Evolutionary conservation across 1,140 invertebrate species (phyloP).

Genomic region (Pygmarrhopalites habei): DNA sequence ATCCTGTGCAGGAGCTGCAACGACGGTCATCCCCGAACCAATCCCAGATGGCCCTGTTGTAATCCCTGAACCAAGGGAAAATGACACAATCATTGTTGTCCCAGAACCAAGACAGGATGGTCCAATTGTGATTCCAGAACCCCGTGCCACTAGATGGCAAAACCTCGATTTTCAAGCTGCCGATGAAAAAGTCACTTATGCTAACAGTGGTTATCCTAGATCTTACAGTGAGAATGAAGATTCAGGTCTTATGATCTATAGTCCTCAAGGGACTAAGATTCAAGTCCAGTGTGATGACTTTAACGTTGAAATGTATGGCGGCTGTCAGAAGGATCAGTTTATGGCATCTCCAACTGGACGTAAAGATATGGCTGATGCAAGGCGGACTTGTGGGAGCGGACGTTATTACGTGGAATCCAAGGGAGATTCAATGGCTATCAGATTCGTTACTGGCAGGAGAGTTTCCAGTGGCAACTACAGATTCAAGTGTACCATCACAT

Average conservation of each 20-base stretch:
- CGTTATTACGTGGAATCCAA: conserved; percentile 1
- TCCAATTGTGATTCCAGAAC: background rate
- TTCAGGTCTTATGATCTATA: conserved; percentile 11
- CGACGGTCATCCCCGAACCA: no score
- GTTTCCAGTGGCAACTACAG: background rate
- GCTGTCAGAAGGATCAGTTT: conserved; percentile 19
- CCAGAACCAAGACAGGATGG: conserved; percentile 20
- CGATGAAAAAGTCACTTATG: background rate
- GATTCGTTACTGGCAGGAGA: conserved; percentile 12
- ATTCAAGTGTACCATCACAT: conserved; percentile 14
- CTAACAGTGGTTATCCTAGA: conserved; percentile 16
- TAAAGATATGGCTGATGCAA: conserved; percentile 6
- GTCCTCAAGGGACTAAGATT: conserved; percentile 21
- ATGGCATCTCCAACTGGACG: conserved; percentile 15
- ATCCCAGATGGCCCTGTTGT: no score
- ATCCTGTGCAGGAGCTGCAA: no score
- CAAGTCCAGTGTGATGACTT: conserved; percentile 19
- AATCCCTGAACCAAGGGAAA: background rate
- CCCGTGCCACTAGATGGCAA: background rate
- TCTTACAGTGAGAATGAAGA: conserved; percentile 13
- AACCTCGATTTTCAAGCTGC: background rate
- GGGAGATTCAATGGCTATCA: conserved; percentile 5
- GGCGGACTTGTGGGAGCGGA: conserved; percentile 16
- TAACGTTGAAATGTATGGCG: conserved; percentile 14
- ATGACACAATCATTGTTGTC: background rate